These are phyloP conservation scores for Echinops telfairi DNA, from an alignment of 2,113 vertebrate genomes.

Conservation along the genomic window DNA sequence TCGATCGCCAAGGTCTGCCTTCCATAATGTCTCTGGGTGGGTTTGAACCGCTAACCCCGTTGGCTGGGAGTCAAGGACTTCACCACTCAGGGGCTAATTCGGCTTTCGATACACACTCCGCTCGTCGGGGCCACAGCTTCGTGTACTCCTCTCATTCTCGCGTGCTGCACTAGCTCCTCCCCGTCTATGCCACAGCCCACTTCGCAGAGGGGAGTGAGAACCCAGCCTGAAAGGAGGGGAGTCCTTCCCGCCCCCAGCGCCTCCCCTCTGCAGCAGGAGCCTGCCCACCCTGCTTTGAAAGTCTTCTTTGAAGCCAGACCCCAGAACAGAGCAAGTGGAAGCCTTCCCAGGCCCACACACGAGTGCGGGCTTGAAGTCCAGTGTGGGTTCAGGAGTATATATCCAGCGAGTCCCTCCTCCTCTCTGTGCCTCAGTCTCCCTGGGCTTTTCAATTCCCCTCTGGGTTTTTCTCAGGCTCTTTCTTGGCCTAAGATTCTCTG, in stretches of 20 bases:
- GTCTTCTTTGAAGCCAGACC: neutral
- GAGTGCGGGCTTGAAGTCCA: neutral
- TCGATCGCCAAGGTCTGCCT: neutral
- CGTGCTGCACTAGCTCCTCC: too few relatives aligned
- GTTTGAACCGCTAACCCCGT: neutral
- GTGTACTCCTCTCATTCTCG: too few relatives aligned
- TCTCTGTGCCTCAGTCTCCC: neutral
- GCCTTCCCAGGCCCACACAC: neutral
- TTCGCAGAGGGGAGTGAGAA: slow-evolving; percentile 30
- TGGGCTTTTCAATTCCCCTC: neutral
- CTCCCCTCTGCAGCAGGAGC: fast-evolving
- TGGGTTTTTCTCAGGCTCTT: neutral
- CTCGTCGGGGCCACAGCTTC: neutral
- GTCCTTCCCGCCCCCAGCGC: too few relatives aligned
- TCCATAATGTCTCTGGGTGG: neutral
- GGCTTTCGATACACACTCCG: too few relatives aligned
- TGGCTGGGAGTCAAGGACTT: neutral
- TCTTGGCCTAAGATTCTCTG: neutral
- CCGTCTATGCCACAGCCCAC: neutral
- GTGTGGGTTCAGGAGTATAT: fast-evolving
- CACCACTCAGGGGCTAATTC: neutral
- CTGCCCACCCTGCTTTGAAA: too few relatives aligned
- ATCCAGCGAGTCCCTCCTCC: neutral
- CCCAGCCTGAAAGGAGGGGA: neutral
- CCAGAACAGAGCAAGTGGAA: neutral